Evolutionary conservation across 2,888 invertebrate species (phyloP).

Genomic region (Osmoderma eremita): DNA sequence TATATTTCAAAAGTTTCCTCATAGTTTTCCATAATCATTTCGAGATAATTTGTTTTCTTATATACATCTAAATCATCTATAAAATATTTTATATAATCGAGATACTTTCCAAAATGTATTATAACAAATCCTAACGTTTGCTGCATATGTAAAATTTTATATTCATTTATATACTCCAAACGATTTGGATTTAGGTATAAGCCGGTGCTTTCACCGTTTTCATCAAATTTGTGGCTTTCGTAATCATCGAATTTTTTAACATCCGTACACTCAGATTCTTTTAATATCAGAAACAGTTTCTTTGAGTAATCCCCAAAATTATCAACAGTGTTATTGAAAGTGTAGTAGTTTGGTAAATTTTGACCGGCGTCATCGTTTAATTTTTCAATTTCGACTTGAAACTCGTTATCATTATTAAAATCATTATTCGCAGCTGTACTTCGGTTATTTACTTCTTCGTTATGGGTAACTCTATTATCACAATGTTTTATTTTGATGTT

Average conservation of each 20-base stretch:
- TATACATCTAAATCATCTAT: background rate
- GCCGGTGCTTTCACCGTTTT: background rate
- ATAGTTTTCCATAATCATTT: background rate
- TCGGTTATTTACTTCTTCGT: background rate
- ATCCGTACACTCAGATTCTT: constrained; percentile 14
- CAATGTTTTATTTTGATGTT: background rate
- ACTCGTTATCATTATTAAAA: background rate
- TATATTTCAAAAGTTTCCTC: background rate
- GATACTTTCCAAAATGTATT: constrained; percentile 1
- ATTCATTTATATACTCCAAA: background rate
- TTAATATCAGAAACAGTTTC: constrained; percentile 7
- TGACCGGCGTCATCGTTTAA: background rate
- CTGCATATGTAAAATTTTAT: background rate
- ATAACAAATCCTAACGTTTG: background rate
- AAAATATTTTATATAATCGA: constrained; percentile 8
- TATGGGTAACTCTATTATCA: background rate
- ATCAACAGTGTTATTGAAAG: background rate
- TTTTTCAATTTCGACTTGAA: background rate
- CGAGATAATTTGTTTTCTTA: constrained; percentile 6
- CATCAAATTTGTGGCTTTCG: background rate
- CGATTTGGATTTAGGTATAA: background rate
- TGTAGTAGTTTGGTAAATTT: no score
- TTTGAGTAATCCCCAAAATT: constrained; percentile 17
- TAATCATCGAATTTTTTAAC: background rate
- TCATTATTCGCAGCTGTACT: background rate